phyloP scores from a whole-genome alignment of 2,797 vertebrate species.

The Buceros bicornis region DNA sequence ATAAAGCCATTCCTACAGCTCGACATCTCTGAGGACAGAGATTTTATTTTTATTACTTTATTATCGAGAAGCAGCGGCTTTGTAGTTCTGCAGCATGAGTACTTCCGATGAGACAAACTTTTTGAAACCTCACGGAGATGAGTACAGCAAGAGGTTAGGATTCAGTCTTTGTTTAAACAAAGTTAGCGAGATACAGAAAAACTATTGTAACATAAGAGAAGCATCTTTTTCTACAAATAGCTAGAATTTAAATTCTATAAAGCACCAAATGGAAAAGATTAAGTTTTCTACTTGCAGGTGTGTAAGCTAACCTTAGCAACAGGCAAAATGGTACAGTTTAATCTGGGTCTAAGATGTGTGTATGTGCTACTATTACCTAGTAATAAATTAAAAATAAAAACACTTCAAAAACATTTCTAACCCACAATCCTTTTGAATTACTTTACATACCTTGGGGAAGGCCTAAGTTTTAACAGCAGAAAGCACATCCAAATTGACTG shows the following conservation, averaged over 20 bases:
- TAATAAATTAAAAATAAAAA: slow-evolving; percentile 17
- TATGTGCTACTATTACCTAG: not conserved
- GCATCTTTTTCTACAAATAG: not conserved
- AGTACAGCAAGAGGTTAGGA: not conserved
- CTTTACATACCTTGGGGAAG: not conserved
- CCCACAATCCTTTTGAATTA: not conserved
- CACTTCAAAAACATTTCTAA: not conserved
- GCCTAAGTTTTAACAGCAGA: not conserved
- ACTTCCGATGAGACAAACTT: not conserved
- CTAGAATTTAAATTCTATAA: not conserved
- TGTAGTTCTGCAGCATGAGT: not conserved
- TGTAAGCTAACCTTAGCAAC: not conserved
- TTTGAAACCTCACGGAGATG: not conserved
- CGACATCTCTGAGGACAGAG: not conserved
- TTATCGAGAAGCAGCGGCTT: not conserved
- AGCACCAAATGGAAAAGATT: not conserved
- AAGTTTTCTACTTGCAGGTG: not conserved
- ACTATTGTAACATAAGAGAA: not conserved
- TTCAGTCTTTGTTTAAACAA: not conserved
- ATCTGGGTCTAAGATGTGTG: not conserved
- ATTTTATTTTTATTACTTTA: not conserved
- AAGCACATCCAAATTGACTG: not conserved
- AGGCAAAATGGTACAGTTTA: not conserved
- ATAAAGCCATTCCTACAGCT: not conserved
- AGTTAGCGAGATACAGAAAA: not conserved